Evolutionary conservation across 2,797 vertebrate species (phyloP).

Genomic region (Parambassis ranga): DNA sequence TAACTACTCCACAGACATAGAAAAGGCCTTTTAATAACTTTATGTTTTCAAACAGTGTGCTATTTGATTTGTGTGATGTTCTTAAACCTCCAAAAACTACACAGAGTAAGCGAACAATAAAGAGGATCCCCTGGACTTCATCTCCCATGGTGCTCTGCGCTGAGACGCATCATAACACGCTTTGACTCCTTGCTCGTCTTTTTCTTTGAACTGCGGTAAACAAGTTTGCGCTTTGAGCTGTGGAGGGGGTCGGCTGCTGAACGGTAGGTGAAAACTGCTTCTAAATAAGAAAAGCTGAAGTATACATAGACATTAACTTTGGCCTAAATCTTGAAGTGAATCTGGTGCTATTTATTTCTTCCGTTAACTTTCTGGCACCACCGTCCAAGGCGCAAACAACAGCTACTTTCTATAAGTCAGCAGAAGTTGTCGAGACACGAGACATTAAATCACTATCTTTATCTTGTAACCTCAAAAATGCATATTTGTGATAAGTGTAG

Average conservation of each 20-base stretch:
- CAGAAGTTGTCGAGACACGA: background rate
- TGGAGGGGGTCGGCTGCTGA: background rate
- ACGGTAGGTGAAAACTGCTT: constrained; percentile 33
- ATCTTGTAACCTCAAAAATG: background rate
- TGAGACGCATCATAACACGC: constrained; percentile 30
- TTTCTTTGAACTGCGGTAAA: constrained; percentile 27
- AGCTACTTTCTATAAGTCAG: background rate
- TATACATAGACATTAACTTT: too few relatives aligned
- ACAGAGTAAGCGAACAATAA: background rate
- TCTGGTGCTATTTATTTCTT: background rate
- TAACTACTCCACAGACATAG: background rate
- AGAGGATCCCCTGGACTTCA: constrained; percentile 50
- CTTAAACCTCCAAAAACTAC: background rate
- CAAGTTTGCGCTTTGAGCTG: constrained; percentile 27
- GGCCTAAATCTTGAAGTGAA: too few relatives aligned
- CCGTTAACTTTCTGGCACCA: constrained; percentile 32
- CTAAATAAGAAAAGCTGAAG: too few relatives aligned
- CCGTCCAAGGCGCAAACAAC: background rate
- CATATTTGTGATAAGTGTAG: background rate
- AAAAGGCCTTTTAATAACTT: background rate
- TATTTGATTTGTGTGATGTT: background rate
- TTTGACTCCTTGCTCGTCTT: constrained; percentile 1
- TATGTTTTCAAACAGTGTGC: background rate
- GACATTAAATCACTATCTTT: too few relatives aligned
- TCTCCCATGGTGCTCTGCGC: constrained; percentile 53